Evolutionary conservation across 2,113 vertebrate genomes (phyloP).

Genomic region (Sinocyclocheilus maitianheensis): DNA sequence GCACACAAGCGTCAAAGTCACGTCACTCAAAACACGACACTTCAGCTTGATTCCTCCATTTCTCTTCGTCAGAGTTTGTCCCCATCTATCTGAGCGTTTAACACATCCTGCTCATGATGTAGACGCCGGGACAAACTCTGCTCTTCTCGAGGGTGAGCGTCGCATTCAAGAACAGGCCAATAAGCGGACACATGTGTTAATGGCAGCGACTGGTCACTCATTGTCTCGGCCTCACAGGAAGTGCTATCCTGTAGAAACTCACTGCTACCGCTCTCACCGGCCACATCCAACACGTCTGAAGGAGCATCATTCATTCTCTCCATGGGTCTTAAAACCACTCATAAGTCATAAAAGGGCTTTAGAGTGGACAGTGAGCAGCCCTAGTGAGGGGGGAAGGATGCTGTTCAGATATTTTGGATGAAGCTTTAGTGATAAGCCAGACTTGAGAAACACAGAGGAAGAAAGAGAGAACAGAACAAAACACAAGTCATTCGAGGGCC

Average conservation of each 20-base stretch:
- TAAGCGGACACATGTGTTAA: background rate
- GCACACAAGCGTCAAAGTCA: background rate
- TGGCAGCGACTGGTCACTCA: background rate
- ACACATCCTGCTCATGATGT: background rate
- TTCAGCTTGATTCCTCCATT: background rate
- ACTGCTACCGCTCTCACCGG: slow-evolving; percentile 10
- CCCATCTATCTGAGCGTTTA: background rate
- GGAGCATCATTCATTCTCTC: slow-evolving; percentile 48
- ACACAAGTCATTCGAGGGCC: slow-evolving; percentile 36
- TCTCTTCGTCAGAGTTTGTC: background rate
- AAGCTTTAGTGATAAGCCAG: slow-evolving; percentile 57
- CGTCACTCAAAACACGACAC: background rate
- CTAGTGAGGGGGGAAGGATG: slow-evolving; percentile 60
- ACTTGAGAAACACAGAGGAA: slow-evolving; percentile 56
- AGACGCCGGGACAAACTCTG: slow-evolving; percentile 39
- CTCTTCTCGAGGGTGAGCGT: background rate
- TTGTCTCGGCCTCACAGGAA: slow-evolving; percentile 15
- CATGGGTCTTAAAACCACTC: slow-evolving; percentile 6
- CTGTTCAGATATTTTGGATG: slow-evolving; percentile 47
- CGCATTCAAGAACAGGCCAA: background rate
- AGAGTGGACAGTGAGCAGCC: slow-evolving; percentile 14
- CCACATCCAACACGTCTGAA: slow-evolving; percentile 50
- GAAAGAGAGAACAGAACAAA: slow-evolving; percentile 21
- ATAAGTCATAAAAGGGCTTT: slow-evolving; percentile 22
- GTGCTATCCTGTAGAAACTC: slow-evolving; percentile 13